These are phyloP conservation scores for Drosophila picticornis DNA, from an alignment of 2,888 invertebrate species.

Conservation along the genomic window DNA sequence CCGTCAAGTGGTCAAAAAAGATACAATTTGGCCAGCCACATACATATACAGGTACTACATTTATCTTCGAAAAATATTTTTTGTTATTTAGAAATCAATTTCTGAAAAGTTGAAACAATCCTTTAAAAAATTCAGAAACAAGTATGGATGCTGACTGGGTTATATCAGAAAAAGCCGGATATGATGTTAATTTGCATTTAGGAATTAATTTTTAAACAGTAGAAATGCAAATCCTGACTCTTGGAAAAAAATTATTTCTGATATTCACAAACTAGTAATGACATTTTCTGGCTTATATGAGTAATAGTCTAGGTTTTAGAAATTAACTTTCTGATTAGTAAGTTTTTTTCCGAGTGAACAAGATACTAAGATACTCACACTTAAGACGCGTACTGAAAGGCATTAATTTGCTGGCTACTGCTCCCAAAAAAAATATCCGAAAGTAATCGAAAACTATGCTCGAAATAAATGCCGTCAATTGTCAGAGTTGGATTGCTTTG, in stretches of 20 bases:
- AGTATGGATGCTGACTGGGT: neutral
- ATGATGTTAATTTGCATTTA: neutral
- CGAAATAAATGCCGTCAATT: constrained; percentile 35
- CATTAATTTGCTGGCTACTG: constrained; percentile 51
- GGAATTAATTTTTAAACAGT: too few relatives aligned
- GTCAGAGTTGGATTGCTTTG: constrained; percentile 21
- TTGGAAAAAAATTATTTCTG: neutral
- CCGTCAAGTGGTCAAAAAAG: constrained; percentile 22
- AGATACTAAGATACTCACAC: constrained; percentile 64
- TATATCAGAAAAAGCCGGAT: neutral
- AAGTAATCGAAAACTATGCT: constrained; percentile 42
- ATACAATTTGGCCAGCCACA: neutral
- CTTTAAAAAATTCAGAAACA: neutral
- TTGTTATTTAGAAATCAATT: neutral
- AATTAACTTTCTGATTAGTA: neutral
- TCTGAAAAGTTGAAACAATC: neutral
- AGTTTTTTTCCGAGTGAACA: neutral
- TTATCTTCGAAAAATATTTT: neutral
- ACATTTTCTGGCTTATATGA: neutral
- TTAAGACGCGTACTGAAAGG: constrained; percentile 65
- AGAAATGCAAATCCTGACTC: neutral
- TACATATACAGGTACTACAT: neutral
- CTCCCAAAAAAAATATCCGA: constrained; percentile 37
- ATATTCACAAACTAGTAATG: neutral
- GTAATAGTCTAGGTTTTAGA: neutral